A percentile compares a stretch with the other conserved stretches of the same genome.
phyloP scores from a whole-genome alignment of 2,888 invertebrate species.

The Trachelus tabidus region DNA sequence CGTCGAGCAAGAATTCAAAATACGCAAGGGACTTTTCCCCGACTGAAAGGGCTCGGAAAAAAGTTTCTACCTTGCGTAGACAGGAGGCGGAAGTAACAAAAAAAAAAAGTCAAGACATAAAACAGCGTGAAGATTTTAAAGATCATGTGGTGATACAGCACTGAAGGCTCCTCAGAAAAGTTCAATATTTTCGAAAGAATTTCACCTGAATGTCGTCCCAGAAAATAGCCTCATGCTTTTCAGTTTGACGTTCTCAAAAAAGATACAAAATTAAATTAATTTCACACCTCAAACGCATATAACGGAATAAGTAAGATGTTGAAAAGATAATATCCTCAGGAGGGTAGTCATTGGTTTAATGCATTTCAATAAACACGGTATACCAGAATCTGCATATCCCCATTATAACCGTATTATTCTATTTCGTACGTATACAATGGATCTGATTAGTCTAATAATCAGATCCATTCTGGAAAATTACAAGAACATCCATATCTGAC shows the following conservation, averaged over 20 bases:
- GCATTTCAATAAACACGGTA: constrained; percentile 26
- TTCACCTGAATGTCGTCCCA: background rate
- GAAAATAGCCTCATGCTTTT: background rate
- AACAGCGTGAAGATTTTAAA: background rate
- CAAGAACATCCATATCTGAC: constrained; percentile 26
- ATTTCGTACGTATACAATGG: background rate
- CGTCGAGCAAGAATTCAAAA: background rate
- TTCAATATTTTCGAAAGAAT: background rate
- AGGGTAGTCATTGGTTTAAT: constrained; percentile 6
- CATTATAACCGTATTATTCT: constrained; percentile 25
- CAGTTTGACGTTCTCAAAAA: background rate
- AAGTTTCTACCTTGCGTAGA: background rate
- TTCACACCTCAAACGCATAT: no score
- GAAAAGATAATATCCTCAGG: no score
- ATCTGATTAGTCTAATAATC: constrained; percentile 11
- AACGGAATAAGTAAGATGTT: background rate
- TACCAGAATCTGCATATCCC: constrained; percentile 26
- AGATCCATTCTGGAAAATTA: constrained; percentile 33
- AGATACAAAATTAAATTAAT: no score
- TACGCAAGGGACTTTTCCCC: background rate
- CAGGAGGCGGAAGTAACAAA: background rate
- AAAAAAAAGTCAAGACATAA: background rate
- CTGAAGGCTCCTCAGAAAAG: background rate
- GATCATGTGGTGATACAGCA: background rate
- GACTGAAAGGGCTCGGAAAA: background rate